Evolutionary conservation across 2,113 vertebrate genomes (phyloP), one percentile per base, ranked within the genome.

Genomic region (Odontesthes bonariensis): DNA sequence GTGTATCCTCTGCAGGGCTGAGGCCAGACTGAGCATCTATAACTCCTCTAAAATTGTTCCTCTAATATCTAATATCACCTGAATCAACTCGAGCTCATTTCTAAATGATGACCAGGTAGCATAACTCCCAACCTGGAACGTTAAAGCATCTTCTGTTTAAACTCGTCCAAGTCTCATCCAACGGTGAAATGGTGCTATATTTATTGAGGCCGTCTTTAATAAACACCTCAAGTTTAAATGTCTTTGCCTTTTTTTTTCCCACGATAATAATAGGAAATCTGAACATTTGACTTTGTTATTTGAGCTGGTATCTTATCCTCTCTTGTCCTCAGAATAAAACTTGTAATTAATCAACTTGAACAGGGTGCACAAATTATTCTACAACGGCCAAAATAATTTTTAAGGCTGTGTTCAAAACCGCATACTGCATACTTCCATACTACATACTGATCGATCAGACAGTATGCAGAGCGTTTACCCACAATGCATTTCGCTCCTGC

Each of bases 171-270:
- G 38, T 73, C 80, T 67, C 19, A 12, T 78, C 44, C 22, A 56
- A 22, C 53, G 66, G 61, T 75, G 22, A 73, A 64, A 83, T 87
- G 86, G 89, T 92, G 90, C 88, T 91, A 88, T 92, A 91, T 92
- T 91, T 92, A 91, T 92, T 89, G 56, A 75, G 52, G 83, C 53
- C 84, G 69, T 82, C 69, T 71, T 82, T 71, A 72, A 88, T 91
- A 89, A 91, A 88, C 49, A 69, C 67, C 69, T 80, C 66, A 74
- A 35, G 67, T 17, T 27, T 42, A 5, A 1, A 23, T 49, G 56
- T 52, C 53, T 72, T 27, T 44, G 19, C 38, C 20, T 52, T 71
- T 52, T 67, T 42, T 38, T 42, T 58, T 8, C 4, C 0, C 20
- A 0, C 16, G 20, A 17, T 27, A n/a, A 47, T 8, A 22, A 3